Base-by-base conservation (phyloP, 1,140 invertebrate genomes). In the Hylyphantes graminicola region DNA sequence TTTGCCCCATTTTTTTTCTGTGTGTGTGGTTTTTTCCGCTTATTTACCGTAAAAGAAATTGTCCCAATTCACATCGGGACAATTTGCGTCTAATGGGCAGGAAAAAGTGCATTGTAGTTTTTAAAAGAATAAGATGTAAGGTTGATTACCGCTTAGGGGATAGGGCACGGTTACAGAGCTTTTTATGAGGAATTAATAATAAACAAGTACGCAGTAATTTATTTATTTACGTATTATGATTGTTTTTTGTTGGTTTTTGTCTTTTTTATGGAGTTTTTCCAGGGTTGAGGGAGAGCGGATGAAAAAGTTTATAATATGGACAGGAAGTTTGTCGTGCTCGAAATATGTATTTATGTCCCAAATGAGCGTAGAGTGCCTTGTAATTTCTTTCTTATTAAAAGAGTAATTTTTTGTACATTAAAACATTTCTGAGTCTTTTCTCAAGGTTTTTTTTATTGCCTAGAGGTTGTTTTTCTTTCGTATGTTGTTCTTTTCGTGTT, bases 61-160 rank as follows among this genome's bases (percentile, higher is more conserved):
- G 19, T 61, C 61, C 10, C 21, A 72, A 81, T 48, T 21, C 79
- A 72, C 79, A 73, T 57, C 50, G 79, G 79, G 79, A 73, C 79
- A 81, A 81, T 81, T 81, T 81, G 65, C 73, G 79, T 81, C 79
- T 81, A 81, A 80, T 80, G 77, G 65, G 15, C 48, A 35, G 51
- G 35, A 35, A 35, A 73, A 81, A 53, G 68, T 67, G 53, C 48
- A 73, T 65, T 64, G 50, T 67, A 65, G 63, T 81, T 81, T 81
- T 81, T 81, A 81, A 81, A 81, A 72, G 67, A 57, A 64, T 67
- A 81, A 81, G 79, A 81, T 81, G 73, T 81, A 81, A 81, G 72
- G 79, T 64, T 78, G 76, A 78, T 78, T 78, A 78, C 61, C 76
- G 76, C 57, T 78, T 78, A 67, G 76, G 76, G 75, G 76, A 78